Conservation (phyloP, 2,113 vertebrate genomes). For the Coracopsis vasa region DNA sequence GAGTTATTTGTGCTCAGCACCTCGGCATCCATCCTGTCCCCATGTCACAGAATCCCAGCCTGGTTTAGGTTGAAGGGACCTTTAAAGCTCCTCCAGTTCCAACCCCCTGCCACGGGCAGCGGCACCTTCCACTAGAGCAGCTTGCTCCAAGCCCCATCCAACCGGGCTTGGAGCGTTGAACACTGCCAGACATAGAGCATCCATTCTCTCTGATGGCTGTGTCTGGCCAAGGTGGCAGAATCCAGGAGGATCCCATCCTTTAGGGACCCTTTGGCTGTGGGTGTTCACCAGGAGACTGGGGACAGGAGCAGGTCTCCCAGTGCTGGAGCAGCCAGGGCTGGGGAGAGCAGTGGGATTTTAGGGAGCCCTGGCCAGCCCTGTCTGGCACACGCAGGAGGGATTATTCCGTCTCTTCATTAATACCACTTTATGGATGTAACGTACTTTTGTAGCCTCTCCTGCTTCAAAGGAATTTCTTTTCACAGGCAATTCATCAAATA, state of each 20-base stretch:
- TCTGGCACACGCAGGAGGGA: not conserved
- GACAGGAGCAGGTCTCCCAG: accelerated
- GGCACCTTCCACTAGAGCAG: not conserved
- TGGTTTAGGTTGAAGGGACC: not conserved
- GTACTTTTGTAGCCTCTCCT: not conserved
- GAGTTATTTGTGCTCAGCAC: not conserved
- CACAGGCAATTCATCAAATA: not conserved
- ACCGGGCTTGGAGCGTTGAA: not conserved
- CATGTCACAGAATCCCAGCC: not conserved
- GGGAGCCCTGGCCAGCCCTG: not conserved
- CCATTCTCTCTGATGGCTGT: not conserved
- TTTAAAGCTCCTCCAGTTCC: not conserved
- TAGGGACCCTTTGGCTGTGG: not conserved
- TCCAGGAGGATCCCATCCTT: not conserved
- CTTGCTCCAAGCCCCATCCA: not conserved
- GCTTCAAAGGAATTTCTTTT: not conserved
- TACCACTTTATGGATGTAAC: not conserved
- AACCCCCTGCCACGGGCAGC: too few relatives aligned
- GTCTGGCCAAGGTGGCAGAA: not conserved
- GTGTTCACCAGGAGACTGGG: accelerated
- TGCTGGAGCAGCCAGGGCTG: accelerated
- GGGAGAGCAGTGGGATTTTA: not conserved
- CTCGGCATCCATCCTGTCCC: not conserved
- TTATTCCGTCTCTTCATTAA: not conserved
- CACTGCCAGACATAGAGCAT: not conserved